phyloP scores from a whole-genome alignment of 2,113 vertebrate genomes.

The Pseudois nayaur region DNA sequence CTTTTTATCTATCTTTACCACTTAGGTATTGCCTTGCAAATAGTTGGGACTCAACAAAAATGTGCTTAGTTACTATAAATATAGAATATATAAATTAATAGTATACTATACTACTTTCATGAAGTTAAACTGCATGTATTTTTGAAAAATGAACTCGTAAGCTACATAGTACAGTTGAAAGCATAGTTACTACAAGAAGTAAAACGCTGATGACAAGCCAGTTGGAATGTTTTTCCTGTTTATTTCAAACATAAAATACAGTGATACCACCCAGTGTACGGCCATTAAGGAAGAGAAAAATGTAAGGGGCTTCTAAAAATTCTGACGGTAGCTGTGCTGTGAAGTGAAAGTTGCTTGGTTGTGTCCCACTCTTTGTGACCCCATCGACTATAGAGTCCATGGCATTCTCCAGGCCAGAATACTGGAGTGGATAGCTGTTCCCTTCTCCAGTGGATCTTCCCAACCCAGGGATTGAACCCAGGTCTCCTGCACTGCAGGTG shows the following conservation, averaged over 20 bases:
- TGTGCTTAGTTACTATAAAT: neutral
- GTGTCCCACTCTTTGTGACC: neutral
- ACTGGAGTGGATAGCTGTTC: neutral
- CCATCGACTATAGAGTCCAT: neutral
- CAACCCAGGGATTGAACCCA: neutral
- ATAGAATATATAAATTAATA: neutral
- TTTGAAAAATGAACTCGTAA: neutral
- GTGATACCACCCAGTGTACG: neutral
- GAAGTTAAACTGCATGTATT: neutral
- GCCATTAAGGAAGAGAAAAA: neutral
- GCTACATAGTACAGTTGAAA: neutral
- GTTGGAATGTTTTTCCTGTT: neutral
- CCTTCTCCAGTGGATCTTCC: neutral
- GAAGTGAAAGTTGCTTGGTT: neutral
- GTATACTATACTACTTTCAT: neutral
- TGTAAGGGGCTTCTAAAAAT: neutral
- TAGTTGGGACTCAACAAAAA: conserved; percentile 3
- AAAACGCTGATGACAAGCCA: neutral
- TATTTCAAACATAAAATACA: conserved; percentile 17
- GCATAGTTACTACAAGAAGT: neutral
- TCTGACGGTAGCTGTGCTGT: neutral
- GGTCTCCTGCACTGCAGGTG: neutral
- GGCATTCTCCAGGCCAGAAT: neutral
- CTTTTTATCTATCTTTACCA: neutral
- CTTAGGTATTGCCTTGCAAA: neutral